Conservation (phyloP, 2,113 vertebrate species). For the Pollimyrus isidori region DNA sequence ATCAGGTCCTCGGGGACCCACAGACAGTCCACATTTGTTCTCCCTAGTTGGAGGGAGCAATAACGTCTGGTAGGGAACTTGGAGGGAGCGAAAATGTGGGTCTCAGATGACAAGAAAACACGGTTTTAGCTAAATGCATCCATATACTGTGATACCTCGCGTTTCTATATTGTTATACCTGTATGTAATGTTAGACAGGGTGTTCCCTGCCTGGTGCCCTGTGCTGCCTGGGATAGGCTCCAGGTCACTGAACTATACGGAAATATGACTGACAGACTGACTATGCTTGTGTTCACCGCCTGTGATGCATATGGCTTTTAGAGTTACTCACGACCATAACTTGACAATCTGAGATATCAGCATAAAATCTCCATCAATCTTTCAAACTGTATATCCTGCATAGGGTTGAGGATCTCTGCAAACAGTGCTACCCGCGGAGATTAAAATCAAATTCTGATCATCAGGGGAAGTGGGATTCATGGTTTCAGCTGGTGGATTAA, state of each 20-base stretch:
- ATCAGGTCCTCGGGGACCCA: too few species aligned
- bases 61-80: too few species aligned
- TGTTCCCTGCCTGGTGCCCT: not conserved
- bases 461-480: not conserved
- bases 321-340: not conserved
- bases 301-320: not conserved
- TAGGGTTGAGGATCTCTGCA: not conserved
- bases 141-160: not conserved
- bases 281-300: not conserved
- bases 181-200: not conserved
- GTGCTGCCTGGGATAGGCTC: not conserved
- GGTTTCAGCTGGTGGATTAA: not conserved
- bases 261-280: not conserved
- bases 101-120: too few species aligned
- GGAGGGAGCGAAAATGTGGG: too few species aligned
- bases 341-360: not conserved
- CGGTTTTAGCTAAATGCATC: not conserved
- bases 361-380: not conserved
- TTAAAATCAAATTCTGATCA: not conserved
- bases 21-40: too few species aligned
- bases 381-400: not conserved
- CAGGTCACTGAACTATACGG: not conserved
- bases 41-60: too few species aligned
- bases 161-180: not conserved
- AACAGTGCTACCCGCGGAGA: not conserved